Evolutionary conservation across 2,888 invertebrate genomes (phyloP), one percentile per base, ranked within the genome.

Genomic region (Drosophila mayaguana): DNA sequence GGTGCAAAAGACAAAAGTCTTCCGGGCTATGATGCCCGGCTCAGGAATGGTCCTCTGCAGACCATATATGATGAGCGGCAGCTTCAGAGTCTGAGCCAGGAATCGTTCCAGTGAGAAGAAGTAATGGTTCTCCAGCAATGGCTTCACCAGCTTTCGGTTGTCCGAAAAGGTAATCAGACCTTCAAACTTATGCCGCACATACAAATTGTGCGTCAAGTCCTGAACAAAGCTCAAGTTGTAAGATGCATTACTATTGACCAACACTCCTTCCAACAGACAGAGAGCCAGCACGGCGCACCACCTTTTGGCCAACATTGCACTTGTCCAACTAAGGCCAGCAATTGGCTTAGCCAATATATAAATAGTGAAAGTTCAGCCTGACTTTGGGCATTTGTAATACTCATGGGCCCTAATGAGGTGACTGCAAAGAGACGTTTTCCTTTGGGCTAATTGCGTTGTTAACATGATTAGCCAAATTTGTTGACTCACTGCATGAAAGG

Each of bases 51-150:
- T 56, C 14, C 25, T 48, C 4, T 63, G 38, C 2, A 56, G 46
- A 1, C 75, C 65, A 70, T 70, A 81, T 6, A 59, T 40, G 0
- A 83, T 28, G 7, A 57, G 56, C 1, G 87, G 78, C 8, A 71
- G 53, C 0, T 51, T 22, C 0, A 83, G 40, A 6, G 75, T 63
- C 48, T 67, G 56, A 2, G 16, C 18, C 7, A 82, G 32, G 5
- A 34, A 14, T 9, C 56, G 68, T 8, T 83, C 70, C 34, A 83
- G 48, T 7, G 78, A 57, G 0, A 28, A 18, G 3, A 16, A 11
- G 9, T 68, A 25, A 0, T 38, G 3, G 1, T 16, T 8, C 1
- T 9, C 12, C 25, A 1, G 1, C 1, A 4, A 20, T 2, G 57
- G n/a, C 18, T 14, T 59, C 1, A 45, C 16, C 2, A 32, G 8